These are phyloP conservation scores for Dendrocincla tyrannina DNA, from an alignment of 2,797 vertebrate genomes.

Conservation along the genomic window DNA sequence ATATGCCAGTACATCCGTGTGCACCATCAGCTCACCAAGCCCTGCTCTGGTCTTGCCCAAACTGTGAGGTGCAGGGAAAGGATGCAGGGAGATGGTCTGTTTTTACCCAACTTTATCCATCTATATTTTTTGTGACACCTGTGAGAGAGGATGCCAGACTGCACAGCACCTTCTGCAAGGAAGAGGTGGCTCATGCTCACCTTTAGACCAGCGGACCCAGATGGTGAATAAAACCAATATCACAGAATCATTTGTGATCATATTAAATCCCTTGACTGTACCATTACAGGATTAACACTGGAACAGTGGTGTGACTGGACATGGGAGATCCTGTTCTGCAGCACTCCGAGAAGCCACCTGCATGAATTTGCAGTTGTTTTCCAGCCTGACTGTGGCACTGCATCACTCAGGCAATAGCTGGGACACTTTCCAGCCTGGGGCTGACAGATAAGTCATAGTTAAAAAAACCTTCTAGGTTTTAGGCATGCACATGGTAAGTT, in stretches of 20 bases:
- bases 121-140: not conserved
- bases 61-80: not conserved
- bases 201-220: too few relatives aligned
- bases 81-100: not conserved
- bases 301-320: not conserved
- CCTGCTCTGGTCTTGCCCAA: not conserved
- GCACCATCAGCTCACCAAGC: not conserved
- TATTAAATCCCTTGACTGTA: not conserved
- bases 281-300: not conserved
- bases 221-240: not conserved
- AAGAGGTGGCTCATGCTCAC: not conserved
- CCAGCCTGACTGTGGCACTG: not conserved
- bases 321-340: not conserved
- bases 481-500: not conserved
- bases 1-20: fast-evolving
- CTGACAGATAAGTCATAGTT: not conserved
- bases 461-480: not conserved
- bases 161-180: not conserved
- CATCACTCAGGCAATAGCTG: not conserved
- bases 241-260: not conserved
- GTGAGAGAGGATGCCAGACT: not conserved
- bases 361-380: not conserved
- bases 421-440: not conserved
- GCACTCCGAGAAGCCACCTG: fast-evolving
- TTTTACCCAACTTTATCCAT: not conserved